Evolutionary conservation across 1,140 invertebrate species (phyloP), one percentile per base, ranked within the genome.

Genomic region (Trichoplusia ni): DNA sequence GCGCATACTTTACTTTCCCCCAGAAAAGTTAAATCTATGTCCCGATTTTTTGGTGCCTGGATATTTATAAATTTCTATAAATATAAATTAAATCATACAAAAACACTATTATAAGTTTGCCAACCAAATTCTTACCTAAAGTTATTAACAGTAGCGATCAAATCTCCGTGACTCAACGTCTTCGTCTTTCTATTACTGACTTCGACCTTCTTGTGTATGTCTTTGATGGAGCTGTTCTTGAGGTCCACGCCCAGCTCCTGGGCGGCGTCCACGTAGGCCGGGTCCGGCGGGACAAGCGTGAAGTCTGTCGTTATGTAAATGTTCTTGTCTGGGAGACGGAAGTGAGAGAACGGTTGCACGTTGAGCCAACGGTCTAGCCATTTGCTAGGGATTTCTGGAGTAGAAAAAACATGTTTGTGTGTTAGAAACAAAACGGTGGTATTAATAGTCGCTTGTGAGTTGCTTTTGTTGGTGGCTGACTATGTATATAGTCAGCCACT

Each of bases 291-390:
- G 0, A 95, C 90, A 13, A 98, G 76, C 2, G 92, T 92, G 79
- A 98, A 98, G 81, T 98, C 93, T 1, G 93, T 93, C 0, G 97
- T 94, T 60, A 99, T 94, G 86, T 95, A 99, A 23, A 93, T 91
- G 91, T 99, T 99, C 4, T 94, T 93, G 11, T 94, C 91, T 0
- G 97, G 97, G 7, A 98, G 84, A 65, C 92, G 90, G 72, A 95
- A 93, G 16, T 94, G 92, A 0, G 85, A 56, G 2, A 92, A 89
- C 0, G 92, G 90, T 49, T 91, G 77, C 0, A 93, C 91, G 5
- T 84, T 84, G 27, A 92, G 76, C 94, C 95, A 96, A 0, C 89
- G 73, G 1, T 92, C 47, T 1, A 93, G 72, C 92, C 93, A 94
- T 8, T 92, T 82, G 1, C 75, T 8, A 0, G 94, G 92, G 73